Percentiles rank a stretch among this genome's conserved stretches.
Conservation (phyloP, 2,797 vertebrate genomes). For the Onychomys leucogaster region DNA sequence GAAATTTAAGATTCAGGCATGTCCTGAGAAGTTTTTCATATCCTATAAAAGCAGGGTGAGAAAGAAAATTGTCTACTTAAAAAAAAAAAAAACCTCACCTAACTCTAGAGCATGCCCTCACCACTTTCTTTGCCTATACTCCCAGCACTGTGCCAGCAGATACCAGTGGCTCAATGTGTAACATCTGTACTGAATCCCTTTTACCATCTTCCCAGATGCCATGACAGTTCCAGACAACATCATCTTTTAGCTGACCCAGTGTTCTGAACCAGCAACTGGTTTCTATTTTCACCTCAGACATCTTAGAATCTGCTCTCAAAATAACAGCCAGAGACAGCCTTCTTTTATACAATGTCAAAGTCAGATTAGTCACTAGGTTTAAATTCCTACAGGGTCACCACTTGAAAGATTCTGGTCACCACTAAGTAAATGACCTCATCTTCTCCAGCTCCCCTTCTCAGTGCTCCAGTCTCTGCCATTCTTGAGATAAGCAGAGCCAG, state of each 20-base stretch:
- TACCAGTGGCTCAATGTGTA: no score
- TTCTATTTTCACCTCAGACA: neutral
- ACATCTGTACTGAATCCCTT: neutral
- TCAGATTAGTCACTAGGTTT: neutral
- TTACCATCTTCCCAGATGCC: neutral
- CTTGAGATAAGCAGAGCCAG: neutral
- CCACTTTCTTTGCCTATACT: neutral
- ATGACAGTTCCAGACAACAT: neutral
- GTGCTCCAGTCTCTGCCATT: neutral
- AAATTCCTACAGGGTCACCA: neutral
- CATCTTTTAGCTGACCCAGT: neutral
- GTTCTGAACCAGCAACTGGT: neutral
- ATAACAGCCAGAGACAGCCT: neutral
- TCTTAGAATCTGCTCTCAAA: neutral
- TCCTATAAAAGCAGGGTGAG: constrained; percentile 29
- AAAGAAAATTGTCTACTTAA: constrained; percentile 2
- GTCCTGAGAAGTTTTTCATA: constrained; percentile 36
- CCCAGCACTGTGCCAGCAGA: neutral
- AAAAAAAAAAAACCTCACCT: neutral
- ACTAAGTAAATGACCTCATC: neutral
- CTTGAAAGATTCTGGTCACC: neutral
- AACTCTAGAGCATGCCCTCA: constrained; percentile 11
- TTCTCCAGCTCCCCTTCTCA: neutral
- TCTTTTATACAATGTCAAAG: neutral
- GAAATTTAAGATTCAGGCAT: constrained; percentile 37